phyloP scores from a whole-genome alignment of 1,140 invertebrate genomes.

The Nixonia krombeini region DNA sequence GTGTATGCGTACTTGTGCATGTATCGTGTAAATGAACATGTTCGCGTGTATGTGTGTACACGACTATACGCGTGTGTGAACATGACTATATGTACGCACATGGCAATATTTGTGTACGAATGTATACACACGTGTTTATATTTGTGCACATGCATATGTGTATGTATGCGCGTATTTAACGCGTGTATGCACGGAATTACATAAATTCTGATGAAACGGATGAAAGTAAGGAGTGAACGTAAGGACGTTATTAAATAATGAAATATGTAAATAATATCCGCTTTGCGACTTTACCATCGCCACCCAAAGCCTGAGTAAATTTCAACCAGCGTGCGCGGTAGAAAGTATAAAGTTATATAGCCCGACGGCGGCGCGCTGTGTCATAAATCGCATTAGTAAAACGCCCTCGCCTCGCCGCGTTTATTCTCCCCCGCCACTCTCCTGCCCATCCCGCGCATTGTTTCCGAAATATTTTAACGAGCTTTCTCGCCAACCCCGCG shows the following conservation, averaged over 20 bases:
- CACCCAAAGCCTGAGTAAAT: slow-evolving; percentile 40
- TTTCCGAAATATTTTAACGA: slow-evolving; percentile 48
- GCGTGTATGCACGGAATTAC: slow-evolving; percentile 7
- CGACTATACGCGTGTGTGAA: too few relatives aligned
- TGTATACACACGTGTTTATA: too few relatives aligned
- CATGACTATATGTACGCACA: too few relatives aligned
- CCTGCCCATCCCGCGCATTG: slow-evolving; percentile 27
- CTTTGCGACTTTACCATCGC: slow-evolving; percentile 34
- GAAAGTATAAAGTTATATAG: slow-evolving; percentile 51
- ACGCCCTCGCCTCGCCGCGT: slow-evolving; percentile 39
- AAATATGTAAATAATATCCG: slow-evolving; percentile 53
- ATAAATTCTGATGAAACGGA: slow-evolving; percentile 30
- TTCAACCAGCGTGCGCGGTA: slow-evolving; percentile 20
- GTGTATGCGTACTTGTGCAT: too few relatives aligned
- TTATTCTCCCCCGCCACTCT: slow-evolving; percentile 21
- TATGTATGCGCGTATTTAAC: too few relatives aligned
- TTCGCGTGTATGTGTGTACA: too few relatives aligned
- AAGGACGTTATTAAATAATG: slow-evolving; percentile 47
- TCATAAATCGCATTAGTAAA: slow-evolving; percentile 49
- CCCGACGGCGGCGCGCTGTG: slow-evolving; percentile 35
- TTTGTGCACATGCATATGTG: too few relatives aligned
- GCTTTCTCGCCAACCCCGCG: slow-evolving; percentile 24
- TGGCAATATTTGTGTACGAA: too few relatives aligned
- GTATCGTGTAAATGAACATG: too few relatives aligned
- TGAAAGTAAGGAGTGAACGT: slow-evolving; percentile 27